Conservation (phyloP, 2,888 invertebrate genomes). For the Lithosia quadra region DNA sequence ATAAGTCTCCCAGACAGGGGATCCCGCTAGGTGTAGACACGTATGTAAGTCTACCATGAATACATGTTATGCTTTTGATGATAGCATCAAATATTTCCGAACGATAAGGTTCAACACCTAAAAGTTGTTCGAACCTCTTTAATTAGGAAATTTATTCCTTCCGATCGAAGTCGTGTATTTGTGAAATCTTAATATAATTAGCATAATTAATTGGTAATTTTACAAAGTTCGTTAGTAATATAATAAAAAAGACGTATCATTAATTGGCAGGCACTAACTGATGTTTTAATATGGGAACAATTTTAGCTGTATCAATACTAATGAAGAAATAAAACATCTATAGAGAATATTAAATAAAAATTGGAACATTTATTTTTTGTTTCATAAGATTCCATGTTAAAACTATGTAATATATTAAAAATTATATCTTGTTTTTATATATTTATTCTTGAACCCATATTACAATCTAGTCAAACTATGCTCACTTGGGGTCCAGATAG, state of each 20-base stretch:
- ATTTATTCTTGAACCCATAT: neutral
- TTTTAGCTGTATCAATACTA: neutral
- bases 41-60: neutral
- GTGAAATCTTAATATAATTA: slow-evolving; percentile 24
- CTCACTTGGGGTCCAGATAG: neutral
- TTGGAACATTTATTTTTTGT: neutral
- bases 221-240: slow-evolving; percentile 30
- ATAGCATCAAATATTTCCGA: slow-evolving; percentile 2
- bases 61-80: neutral
- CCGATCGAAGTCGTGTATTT: neutral
- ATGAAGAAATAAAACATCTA: neutral
- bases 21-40: too few species aligned
- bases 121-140: neutral
- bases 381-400: neutral
- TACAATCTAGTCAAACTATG: too few species aligned
- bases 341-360: neutral
- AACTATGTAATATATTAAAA: neutral
- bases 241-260: slow-evolving; percentile 29
- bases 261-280: slow-evolving; percentile 5
- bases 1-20: too few species aligned
- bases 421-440: neutral
- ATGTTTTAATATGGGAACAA: slow-evolving; percentile 5
- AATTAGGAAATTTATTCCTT: slow-evolving; percentile 12
- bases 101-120: neutral
- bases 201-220: slow-evolving; percentile 48